Evolutionary conservation across 1,140 invertebrate genomes (phyloP), one percentile per base, ranked within the genome.

Genomic region (Aphis gossypii): DNA sequence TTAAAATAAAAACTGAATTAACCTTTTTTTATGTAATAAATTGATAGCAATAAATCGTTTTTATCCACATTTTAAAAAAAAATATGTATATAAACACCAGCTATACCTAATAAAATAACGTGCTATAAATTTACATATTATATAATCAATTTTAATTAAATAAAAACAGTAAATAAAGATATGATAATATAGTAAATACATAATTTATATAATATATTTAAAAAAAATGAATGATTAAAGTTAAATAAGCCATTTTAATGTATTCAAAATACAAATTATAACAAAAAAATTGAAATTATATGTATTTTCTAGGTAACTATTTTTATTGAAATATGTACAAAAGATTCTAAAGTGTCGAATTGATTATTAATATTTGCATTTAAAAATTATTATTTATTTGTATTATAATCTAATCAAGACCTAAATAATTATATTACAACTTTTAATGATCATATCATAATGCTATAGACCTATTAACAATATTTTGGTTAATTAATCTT

Each of bases 71-170:
- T 76, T 30, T 14, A 60, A 68, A 54, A 54, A 54, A 54, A 54
- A 20, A 51, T 51, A 51, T 41, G 3, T 41, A 76, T 76, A 41
- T 76, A n/a, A n/a, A 68, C 14, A 76, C n/a, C n/a, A n/a, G 4
- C 60, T 76, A n/a, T 76, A n/a, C n/a, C 60, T 76, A 76, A 76
- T 76, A 76, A 76, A 76, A 76, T 76, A 76, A n/a, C 60, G 30
- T n/a, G 18, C 14, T 14, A 76, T n/a, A 76, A 76, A 76, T n/a
- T 14, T n/a, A 76, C 14, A 76, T 76, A 68, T 76, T 76, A n/a
- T 18, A n/a, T 76, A n/a, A 76, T 76, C 30, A 76, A 76, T 76
- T 76, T 76, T 76, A 76, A 76, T 76, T 76, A n/a, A 76, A 76
- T 76, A 76, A 76, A 76, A n/a, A n/a, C 60, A 76, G n/a, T 35